Evolutionary conservation across 1,140 invertebrate species (phyloP), one percentile per base, ranked within the genome.

Genomic region (Lysiphlebus fabarum): DNA sequence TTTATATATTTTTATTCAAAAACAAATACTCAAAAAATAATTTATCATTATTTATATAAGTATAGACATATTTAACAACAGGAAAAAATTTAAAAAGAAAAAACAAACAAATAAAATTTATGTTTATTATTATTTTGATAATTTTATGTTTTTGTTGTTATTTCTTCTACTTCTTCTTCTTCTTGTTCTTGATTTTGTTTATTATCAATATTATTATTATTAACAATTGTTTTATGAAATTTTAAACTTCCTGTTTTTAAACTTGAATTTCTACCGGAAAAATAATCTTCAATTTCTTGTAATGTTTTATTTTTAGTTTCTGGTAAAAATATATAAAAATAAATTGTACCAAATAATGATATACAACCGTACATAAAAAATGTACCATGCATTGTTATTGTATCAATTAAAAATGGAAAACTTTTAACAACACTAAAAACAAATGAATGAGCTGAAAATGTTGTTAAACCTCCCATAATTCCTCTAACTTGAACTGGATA

Each of bases 281-380:
- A 88, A 60, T 85, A 86, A 65, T 87, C 86, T 71, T 88, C 86
- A 33, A 93, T 91, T 70, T 92, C 90, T 72, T 91, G 89, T 8
- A 92, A 73, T 2, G 82, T 84, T 66, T 85, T 84, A 7, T 86
- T 87, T 72, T 90, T 92, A 1, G 90, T 93, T 74, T 93, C 91
- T n/a, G 90, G 90, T 11, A 93, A 74, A 59, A 81, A 87, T 49
- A 86, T 56, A 38, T 78, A 83, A 45, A 86, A 77, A 53, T 84
- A 79, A 45, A 86, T 70, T 60, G 83, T 81, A 74, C 85, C 84
- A 38, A 80, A 68, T 4, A 86, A 65, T 6, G 87, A 87, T 59
- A 85, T 80, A 17, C 77, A 77, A 0, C 89, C 86, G 57, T 87
- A 89, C 0, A 87, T 61, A 1, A 83, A 76, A 61, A 86, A 89